Conservation (phyloP, 2,797 vertebrate species). For the Spheniscus humboldti region DNA sequence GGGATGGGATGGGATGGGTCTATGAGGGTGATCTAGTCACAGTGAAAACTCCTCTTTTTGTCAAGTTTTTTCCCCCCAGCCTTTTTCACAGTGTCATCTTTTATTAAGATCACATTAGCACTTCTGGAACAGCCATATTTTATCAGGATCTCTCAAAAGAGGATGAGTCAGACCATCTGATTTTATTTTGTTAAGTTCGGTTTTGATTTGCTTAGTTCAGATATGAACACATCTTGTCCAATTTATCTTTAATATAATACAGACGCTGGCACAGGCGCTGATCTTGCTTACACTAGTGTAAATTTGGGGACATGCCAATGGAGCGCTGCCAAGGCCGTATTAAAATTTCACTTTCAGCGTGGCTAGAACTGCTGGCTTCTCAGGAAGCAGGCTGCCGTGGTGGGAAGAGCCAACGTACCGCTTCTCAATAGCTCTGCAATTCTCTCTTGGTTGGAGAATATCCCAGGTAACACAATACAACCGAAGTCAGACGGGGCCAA, state of each 20-base stretch:
- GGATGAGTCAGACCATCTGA: slow-evolving; percentile 42
- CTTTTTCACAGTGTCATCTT: slow-evolving; percentile 37
- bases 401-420: background rate
- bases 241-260: slow-evolving; percentile 40
- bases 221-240: slow-evolving; percentile 19
- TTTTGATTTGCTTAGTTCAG: slow-evolving; percentile 38
- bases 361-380: slow-evolving; percentile 56
- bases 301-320: slow-evolving; percentile 37
- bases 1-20: background rate
- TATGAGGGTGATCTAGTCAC: background rate
- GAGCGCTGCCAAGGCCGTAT: slow-evolving; percentile 31
- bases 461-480: slow-evolving; percentile 48
- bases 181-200: slow-evolving; percentile 28
- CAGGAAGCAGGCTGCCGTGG: slow-evolving; percentile 55
- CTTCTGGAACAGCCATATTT: slow-evolving; percentile 28
- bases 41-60: slow-evolving; percentile 4
- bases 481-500: slow-evolving; percentile 27
- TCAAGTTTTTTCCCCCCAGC: background rate
- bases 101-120: slow-evolving; percentile 15
- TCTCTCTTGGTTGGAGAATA: slow-evolving; percentile 50
- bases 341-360: slow-evolving; percentile 58
- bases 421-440: slow-evolving; percentile 36
- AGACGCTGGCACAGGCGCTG: background rate
- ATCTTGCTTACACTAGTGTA: slow-evolving; percentile 22
- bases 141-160: slow-evolving; percentile 20